Evolutionary conservation across 2,797 vertebrate genomes (phyloP), one percentile per base, ranked within the genome.

Genomic region (Antennarius maculatus): DNA sequence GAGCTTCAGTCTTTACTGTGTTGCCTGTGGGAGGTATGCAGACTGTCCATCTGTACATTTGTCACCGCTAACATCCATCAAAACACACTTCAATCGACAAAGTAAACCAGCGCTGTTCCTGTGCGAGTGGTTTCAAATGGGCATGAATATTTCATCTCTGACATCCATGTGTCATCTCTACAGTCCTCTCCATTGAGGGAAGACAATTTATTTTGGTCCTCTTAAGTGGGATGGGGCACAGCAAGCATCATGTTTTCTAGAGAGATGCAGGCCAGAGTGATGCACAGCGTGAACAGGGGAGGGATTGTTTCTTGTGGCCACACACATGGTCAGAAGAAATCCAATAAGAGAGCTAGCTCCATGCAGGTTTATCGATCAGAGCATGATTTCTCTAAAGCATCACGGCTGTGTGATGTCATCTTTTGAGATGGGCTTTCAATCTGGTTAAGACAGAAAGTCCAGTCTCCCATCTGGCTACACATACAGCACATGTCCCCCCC

Each of bases 91-190:
- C 34, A 27, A 78, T 73, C 42, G 42, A 74, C 71, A 61, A 77
- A 84, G 79, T 73, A 79, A 84, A 85, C 67, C 78, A 61, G 53
- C 67, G 79, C 76, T 83, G 75, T 79, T 86, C 69, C 59, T 75
- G 68, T 7, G 27, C 64, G 70, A 90, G 85, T 75, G 85, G 77
- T 84, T 90, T 86, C 54, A 88, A 85, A 89, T 77, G 76, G 72
- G 42, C 83, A 90, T 92, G 79, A 91, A 92, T 92, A 91, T 92
- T 91, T 92, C 63, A 92, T 88, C 27, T 49, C 16, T 46, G 3
- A 66, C 85, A 79, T 69, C 77, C 61, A 47, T 48, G 78, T 90
- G 86, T 84, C 86, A 76, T 87, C 79, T n/a, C 72, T 39, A 37
- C 63, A 12, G 63, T 72, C 64, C 61, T 71, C 65, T 69, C 71